Conservation (phyloP, 2,113 vertebrate genomes). For the Triplophysa dalaica region DNA sequence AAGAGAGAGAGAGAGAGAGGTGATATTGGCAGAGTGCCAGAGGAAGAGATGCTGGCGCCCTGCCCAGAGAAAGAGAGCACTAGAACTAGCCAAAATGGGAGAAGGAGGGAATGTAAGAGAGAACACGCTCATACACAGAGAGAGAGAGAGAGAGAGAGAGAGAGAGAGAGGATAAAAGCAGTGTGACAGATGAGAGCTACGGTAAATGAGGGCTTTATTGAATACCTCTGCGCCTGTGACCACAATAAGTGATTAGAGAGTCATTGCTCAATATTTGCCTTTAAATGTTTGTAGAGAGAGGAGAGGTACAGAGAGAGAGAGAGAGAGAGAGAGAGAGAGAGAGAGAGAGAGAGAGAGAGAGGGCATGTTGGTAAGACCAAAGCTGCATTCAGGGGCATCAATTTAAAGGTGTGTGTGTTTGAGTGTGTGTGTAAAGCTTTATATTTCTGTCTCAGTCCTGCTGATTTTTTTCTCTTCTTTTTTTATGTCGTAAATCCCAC, state of each 20-base stretch:
- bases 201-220: conserved; percentile 56
- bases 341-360: conserved; percentile 24
- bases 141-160: conserved; percentile 26
- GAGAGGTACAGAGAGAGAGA: conserved; percentile 10
- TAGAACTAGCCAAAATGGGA: conserved; percentile 36
- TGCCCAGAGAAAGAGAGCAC: conserved; percentile 38
- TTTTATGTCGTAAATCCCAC: neutral
- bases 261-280: conserved; percentile 46
- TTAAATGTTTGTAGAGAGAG: conserved; percentile 38
- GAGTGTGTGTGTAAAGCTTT: conserved; percentile 10
- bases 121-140: conserved; percentile 3
- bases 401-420: neutral
- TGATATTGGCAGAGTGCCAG: conserved; percentile 41
- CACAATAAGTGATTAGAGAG: conserved; percentile 54
- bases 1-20: conserved; percentile 53
- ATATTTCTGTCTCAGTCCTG: conserved; percentile 10
- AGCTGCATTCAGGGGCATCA: conserved; percentile 12
- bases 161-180: conserved; percentile 27
- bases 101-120: conserved; percentile 30
- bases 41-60: conserved; percentile 45
- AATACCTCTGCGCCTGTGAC: conserved; percentile 54
- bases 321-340: conserved; percentile 35
- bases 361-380: conserved; percentile 21
- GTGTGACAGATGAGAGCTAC: conserved; percentile 38
- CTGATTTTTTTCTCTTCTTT: neutral